Evolutionary conservation across 2,797 vertebrate species (phyloP).

Genomic region (Pteronotus mesoamericanus): DNA sequence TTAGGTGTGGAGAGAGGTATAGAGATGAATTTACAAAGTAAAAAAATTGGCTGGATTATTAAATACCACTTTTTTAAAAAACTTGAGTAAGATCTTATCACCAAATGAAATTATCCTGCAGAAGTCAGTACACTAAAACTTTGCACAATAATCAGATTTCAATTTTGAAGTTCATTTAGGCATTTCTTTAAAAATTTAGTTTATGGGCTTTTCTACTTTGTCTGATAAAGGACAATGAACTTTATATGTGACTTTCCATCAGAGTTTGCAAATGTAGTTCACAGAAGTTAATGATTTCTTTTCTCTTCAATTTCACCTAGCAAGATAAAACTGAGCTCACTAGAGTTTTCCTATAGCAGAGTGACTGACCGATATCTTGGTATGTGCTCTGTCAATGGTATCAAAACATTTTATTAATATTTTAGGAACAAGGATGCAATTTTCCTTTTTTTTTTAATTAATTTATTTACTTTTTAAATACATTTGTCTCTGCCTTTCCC

Average conservation of each 20-base stretch:
- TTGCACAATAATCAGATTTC: slow-evolving; percentile 18
- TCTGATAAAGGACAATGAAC: slow-evolving; percentile 68
- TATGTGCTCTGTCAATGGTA: slow-evolving; percentile 79
- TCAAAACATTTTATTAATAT: slow-evolving; percentile 85
- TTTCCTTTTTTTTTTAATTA: too few species aligned
- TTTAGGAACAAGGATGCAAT: slow-evolving; percentile 81
- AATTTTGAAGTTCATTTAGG: slow-evolving; percentile 56
- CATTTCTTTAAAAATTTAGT: slow-evolving; percentile 62
- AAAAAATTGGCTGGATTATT: not conserved
- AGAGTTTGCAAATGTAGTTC: slow-evolving; percentile 72
- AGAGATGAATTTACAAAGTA: not conserved
- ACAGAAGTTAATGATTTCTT: slow-evolving; percentile 78
- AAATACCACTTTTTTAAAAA: not conserved
- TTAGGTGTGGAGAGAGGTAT: not conserved
- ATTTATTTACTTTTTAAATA: too few species aligned
- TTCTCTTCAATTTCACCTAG: slow-evolving; percentile 82
- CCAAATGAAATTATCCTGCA: slow-evolving; percentile 9
- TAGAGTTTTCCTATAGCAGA: slow-evolving; percentile 71
- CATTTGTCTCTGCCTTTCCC: too few species aligned
- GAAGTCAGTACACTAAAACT: not conserved
- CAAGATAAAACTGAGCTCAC: slow-evolving; percentile 70
- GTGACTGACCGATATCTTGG: slow-evolving; percentile 78
- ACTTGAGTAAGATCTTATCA: not conserved
- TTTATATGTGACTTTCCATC: slow-evolving; percentile 67
- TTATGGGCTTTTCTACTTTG: slow-evolving; percentile 45